These are phyloP conservation scores for Pegoplata infirma DNA, from an alignment of 2,888 invertebrate genomes.

Conservation along the genomic window DNA sequence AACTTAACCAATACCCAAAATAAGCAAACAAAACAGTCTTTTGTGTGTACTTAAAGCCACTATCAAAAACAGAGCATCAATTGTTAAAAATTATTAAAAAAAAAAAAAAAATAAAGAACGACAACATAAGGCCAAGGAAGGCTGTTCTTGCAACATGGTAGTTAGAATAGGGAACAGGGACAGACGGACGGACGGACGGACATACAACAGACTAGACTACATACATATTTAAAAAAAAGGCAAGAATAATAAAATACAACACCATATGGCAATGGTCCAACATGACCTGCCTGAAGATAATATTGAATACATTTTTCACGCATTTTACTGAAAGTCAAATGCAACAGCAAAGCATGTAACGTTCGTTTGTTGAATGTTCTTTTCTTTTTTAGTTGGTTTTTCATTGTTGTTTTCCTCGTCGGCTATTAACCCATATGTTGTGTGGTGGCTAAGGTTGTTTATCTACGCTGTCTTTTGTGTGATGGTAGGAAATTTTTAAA, in stretches of 20 bases:
- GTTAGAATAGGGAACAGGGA: too few relatives aligned
- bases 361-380: conserved; percentile 32
- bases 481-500: conserved; percentile 28
- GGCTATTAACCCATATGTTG: conserved; percentile 68
- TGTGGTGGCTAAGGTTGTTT: conserved; percentile 52
- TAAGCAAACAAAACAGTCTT: conserved; percentile 6
- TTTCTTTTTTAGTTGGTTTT: conserved; percentile 41
- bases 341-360: conserved; percentile 46
- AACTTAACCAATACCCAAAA: conserved; percentile 38
- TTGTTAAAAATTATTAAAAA: conserved; percentile 41
- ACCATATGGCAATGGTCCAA: conserved; percentile 66
- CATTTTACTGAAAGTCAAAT: conserved; percentile 54
- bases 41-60: conserved; percentile 53
- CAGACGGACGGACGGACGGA: too few relatives aligned
- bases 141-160: too few relatives aligned
- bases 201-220: conserved; percentile 29
- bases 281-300: conserved; percentile 64
- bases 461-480: conserved; percentile 24
- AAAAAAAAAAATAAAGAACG: too few relatives aligned
- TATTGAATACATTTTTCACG: conserved; percentile 62
- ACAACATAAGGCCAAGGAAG: conserved; percentile 54
- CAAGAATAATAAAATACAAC: conserved; percentile 27
- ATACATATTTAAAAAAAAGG: conserved; percentile 21
- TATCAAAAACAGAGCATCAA: conserved; percentile 60
- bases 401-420: conserved; percentile 43